phyloP scores from a whole-genome alignment of 2,888 invertebrate genomes.

The Polietes domitor region DNA sequence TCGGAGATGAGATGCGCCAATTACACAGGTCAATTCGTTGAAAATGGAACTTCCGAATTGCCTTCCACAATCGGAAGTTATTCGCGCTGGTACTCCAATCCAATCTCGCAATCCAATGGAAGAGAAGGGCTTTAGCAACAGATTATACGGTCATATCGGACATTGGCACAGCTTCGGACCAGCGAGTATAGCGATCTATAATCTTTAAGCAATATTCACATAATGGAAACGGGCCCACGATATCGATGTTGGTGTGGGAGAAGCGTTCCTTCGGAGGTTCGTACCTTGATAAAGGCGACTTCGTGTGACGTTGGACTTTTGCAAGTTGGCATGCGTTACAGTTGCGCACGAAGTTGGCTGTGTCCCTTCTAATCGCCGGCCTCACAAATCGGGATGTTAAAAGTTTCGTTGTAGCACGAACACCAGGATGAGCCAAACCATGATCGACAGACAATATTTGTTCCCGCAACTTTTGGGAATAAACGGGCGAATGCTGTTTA shows the following conservation, averaged over 20 bases:
- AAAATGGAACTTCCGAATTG: constrained; percentile 1
- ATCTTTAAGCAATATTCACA: too few relatives aligned
- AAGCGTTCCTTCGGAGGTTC: constrained; percentile 12
- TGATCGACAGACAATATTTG: constrained; percentile 6
- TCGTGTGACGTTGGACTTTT: constrained; percentile 26
- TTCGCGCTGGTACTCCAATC: constrained; percentile 19
- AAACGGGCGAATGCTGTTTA: neutral
- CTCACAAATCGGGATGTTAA: constrained; percentile 38
- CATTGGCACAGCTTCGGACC: too few relatives aligned
- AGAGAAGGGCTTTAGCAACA: neutral
- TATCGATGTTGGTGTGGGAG: constrained; percentile 27
- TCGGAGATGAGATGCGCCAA: too few relatives aligned
- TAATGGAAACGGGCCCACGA: too few relatives aligned
- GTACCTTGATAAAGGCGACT: constrained; percentile 5
- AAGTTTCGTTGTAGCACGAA: constrained; percentile 15
- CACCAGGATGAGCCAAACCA: constrained; percentile 36
- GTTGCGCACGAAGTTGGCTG: constrained; percentile 18
- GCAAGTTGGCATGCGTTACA: constrained; percentile 21
- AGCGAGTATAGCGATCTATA: too few relatives aligned
- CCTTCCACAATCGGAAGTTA: constrained; percentile 26
- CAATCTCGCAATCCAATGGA: constrained; percentile 8
- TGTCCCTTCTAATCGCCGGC: constrained; percentile 15
- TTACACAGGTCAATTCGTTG: too few relatives aligned
- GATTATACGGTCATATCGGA: neutral
- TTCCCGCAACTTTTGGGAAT: constrained; percentile 1